Evolutionary conservation across 2,888 invertebrate genomes (phyloP).

Genomic region (Drosophila prostipennis): DNA sequence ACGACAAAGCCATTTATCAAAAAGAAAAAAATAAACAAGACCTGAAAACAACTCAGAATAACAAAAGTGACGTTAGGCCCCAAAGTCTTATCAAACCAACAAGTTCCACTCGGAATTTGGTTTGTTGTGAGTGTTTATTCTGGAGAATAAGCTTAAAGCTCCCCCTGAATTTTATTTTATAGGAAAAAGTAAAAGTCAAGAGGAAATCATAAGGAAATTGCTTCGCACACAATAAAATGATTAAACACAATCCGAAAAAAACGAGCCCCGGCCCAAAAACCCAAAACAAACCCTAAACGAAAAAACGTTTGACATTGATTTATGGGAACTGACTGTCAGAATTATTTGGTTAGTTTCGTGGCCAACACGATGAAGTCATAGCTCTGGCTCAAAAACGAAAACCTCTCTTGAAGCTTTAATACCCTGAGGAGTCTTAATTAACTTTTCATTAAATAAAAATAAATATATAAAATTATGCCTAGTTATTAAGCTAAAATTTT

Average conservation of each 20-base stretch:
- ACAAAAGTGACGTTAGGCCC: conserved; percentile 54
- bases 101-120: conserved; percentile 28
- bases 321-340: conserved; percentile 58
- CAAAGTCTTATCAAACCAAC: conserved; percentile 51
- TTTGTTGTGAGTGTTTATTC: conserved; percentile 67
- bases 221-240: conserved; percentile 38
- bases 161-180: background rate
- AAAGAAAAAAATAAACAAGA: conserved; percentile 28
- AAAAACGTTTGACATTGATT: conserved; percentile 52
- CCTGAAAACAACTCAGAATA: conserved; percentile 22
- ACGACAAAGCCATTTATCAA: conserved; percentile 65
- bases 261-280: conserved; percentile 4
- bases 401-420: background rate
- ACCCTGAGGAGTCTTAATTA: background rate
- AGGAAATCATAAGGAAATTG: conserved; percentile 44
- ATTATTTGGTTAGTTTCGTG: conserved; percentile 44
- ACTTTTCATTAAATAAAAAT: background rate
- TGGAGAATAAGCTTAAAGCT: conserved; percentile 41
- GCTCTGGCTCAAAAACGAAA: conserved; percentile 13
- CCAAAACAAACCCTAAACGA: conserved; percentile 28
- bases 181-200: conserved; percentile 30
- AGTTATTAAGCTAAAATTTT: background rate
- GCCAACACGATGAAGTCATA: conserved; percentile 67
- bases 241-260: conserved; percentile 21
- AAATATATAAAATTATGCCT: background rate